These are phyloP conservation scores for Papilio machaon DNA, from an alignment of 1,140 invertebrate genomes.

Conservation along the genomic window DNA sequence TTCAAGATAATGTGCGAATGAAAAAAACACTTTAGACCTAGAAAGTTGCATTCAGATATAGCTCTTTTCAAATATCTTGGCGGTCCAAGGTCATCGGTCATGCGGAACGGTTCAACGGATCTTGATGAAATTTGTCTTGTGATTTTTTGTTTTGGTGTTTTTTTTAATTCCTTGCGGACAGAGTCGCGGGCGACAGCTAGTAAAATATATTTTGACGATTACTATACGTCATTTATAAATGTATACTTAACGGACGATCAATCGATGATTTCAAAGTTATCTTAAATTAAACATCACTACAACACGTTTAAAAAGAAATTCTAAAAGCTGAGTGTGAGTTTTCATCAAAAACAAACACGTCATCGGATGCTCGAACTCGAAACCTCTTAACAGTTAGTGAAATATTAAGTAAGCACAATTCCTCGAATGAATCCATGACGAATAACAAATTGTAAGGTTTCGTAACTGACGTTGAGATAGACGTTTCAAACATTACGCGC, in stretches of 20 bases:
- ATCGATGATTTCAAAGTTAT: not conserved
- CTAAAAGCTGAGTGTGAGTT: not conserved
- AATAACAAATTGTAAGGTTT: conserved; percentile 16
- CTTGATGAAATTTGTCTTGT: too few relatives aligned
- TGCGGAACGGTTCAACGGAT: too few relatives aligned
- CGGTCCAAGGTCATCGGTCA: too few relatives aligned
- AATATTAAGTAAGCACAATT: conserved; percentile 6
- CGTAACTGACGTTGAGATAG: not conserved
- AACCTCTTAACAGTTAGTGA: not conserved
- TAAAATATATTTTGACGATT: too few relatives aligned
- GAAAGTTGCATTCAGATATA: not conserved
- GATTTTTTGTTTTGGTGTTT: too few relatives aligned
- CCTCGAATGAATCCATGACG: not conserved
- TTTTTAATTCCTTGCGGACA: too few relatives aligned
- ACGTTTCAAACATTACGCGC: not conserved
- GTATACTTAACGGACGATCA: not conserved
- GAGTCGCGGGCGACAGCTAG: too few relatives aligned
- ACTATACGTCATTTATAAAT: too few relatives aligned
- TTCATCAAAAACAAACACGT: conserved; percentile 16
- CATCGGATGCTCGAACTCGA: not conserved
- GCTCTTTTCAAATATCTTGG: too few relatives aligned
- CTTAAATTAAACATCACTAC: not conserved
- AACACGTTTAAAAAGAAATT: not conserved
- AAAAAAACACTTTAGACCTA: not conserved
- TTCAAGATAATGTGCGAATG: not conserved